These are phyloP conservation scores for Linepithema humile DNA, from an alignment of 1,140 invertebrate genomes.

Conservation along the genomic window DNA sequence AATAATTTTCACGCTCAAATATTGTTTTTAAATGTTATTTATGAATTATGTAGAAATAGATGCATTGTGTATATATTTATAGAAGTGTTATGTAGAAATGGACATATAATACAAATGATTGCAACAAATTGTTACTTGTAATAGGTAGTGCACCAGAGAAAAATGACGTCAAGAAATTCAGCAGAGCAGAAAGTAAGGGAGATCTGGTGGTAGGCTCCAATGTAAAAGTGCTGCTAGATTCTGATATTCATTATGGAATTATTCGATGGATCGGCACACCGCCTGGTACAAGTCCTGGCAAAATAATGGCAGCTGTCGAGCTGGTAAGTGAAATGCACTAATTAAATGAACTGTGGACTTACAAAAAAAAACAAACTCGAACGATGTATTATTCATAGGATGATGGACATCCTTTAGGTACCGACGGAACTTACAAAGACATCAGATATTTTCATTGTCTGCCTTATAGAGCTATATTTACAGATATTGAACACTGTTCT, in stretches of 20 bases:
- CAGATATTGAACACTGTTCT: conserved; percentile 90
- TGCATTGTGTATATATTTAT: background rate
- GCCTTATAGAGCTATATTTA: conserved; percentile 90
- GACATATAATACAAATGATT: background rate
- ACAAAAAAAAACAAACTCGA: background rate
- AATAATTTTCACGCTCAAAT: background rate
- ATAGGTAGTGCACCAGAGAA: conserved; percentile 76
- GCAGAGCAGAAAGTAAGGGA: conserved; percentile 74
- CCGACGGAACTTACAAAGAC: conserved; percentile 91
- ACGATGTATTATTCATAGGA: conserved; percentile 83
- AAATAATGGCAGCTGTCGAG: conserved; percentile 88
- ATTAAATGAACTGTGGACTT: background rate
- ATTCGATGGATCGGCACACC: conserved; percentile 94
- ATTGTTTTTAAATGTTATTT: background rate
- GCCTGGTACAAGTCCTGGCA: conserved; percentile 80
- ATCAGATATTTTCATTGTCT: conserved; percentile 90
- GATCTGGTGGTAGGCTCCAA: conserved; percentile 90
- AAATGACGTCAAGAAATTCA: conserved; percentile 79
- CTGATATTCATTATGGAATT: conserved; percentile 89
- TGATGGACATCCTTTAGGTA: conserved; percentile 85
- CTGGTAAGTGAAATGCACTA: conserved; percentile 84
- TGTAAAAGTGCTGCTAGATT: conserved; percentile 88
- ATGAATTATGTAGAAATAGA: background rate
- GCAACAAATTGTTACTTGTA: background rate
- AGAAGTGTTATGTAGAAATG: no score